Percentiles rank a stretch among this genome's conserved stretches.
These are phyloP conservation scores for Pristionchus mayeri DNA, from an alignment of 2,888 invertebrate genomes.

Conservation along the genomic window DNA sequence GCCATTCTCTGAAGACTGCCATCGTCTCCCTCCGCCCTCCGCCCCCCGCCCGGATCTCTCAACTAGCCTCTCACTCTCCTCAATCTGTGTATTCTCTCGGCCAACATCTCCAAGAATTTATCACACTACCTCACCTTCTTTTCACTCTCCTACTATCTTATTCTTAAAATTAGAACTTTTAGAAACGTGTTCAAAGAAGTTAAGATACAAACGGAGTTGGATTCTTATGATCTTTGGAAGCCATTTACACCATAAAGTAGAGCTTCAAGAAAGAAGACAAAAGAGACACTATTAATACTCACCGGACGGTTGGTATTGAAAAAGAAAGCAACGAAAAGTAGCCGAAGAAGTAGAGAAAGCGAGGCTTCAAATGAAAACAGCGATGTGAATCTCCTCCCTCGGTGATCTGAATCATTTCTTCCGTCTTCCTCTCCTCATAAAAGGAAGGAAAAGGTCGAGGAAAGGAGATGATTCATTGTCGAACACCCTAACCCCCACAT, in stretches of 20 bases:
- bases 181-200: too few relatives aligned
- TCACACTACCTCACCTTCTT: neutral
- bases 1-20: constrained; percentile 18
- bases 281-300: too few relatives aligned
- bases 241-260: too few relatives aligned
- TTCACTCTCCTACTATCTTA: neutral
- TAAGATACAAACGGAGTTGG: too few relatives aligned
- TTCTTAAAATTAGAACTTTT: constrained; percentile 32
- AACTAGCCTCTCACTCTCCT: too few relatives aligned
- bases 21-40: neutral
- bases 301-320: too few relatives aligned
- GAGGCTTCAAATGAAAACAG: too few relatives aligned
- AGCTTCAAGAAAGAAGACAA: too few relatives aligned
- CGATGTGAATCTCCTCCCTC: too few relatives aligned
- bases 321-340: neutral
- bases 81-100: constrained; percentile 2
- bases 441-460: neutral
- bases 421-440: neutral
- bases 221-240: too few relatives aligned
- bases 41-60: neutral
- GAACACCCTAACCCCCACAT: constrained; percentile 3
- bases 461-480: neutral
- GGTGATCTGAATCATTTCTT: constrained; percentile 17
- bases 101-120: constrained; percentile 10
- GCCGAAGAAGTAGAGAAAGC: neutral